Base-by-base conservation (phyloP, 2,113 vertebrate species). In the Peromyscus maniculatus region DNA sequence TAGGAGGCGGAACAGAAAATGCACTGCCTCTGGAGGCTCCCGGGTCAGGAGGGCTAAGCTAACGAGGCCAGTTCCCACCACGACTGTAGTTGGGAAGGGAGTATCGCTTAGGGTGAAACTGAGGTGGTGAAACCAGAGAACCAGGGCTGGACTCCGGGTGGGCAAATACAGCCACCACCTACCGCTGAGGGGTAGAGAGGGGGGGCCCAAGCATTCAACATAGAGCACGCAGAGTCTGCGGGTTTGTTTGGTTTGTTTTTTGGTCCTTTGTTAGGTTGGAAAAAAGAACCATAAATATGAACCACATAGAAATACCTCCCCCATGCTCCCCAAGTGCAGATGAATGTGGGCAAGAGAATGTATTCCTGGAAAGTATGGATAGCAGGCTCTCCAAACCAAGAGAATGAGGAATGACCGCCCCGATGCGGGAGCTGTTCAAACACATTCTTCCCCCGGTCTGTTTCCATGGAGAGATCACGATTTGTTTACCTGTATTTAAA, bases 401-500 rank as follows among this genome's bases (percentile, higher is more conserved):
- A 57, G n/a, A 79, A 79, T 80, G 78, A 82, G 77, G 90, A 93
- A 87, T 74, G 46, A 21, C 59, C 43, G n/a, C 82, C 90, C 0
- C 57, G 69, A 83, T 22, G 67, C 83, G 8, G 4, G 74, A 64
- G 55, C 86, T 28, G 21, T 87, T 24, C 66, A 93, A 93, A 80
- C 89, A 57, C 22, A 26, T 39, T 31, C 69, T 91, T 91, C 77
- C 89, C 79, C 79, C 4, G 0, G 33, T 66, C 89, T 7, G 59
- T 87, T 90, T 83, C 89, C 74, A 77, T 39, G 79, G 96, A 97
- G 66, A 87, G 74, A 77, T 89, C 69, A 72, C 2, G 62, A 55
- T 87, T 62, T 94, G 82, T 94, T 93, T 96, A 93, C 96, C 92
- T 96, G 91, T 59, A 69, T 89, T 87, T 83, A 16, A 91, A 95